These are phyloP conservation scores for Takifugu rubripes DNA, from an alignment of 2,797 vertebrate species.

Conservation along the genomic window DNA sequence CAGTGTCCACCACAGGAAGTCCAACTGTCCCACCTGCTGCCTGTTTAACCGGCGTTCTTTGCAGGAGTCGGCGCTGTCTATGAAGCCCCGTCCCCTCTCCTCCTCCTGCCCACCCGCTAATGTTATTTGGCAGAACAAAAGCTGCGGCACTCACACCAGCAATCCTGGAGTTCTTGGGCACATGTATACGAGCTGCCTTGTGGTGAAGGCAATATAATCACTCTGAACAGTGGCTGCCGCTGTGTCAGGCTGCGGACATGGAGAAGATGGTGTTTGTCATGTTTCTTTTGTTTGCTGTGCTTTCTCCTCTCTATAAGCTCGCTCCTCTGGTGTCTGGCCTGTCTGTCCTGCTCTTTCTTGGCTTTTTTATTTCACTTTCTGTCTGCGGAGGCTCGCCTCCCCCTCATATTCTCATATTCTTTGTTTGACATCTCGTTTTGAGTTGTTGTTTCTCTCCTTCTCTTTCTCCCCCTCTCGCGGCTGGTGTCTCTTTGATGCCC, in stretches of 20 bases:
- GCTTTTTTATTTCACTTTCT: slow-evolving; percentile 68
- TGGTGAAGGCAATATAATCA: slow-evolving; percentile 65
- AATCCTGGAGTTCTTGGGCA: slow-evolving; percentile 62
- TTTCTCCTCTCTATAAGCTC: slow-evolving; percentile 57
- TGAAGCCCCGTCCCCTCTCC: slow-evolving; percentile 63
- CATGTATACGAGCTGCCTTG: slow-evolving; percentile 60
- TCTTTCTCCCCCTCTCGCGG: slow-evolving; percentile 33
- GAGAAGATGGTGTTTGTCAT: slow-evolving; percentile 66
- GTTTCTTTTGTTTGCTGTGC: slow-evolving; percentile 68
- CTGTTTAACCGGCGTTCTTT: slow-evolving; percentile 56
- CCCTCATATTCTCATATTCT: slow-evolving; percentile 68
- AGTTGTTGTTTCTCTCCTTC: slow-evolving; percentile 48
- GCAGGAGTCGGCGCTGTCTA: slow-evolving; percentile 57
- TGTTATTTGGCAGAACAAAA: slow-evolving; percentile 74
- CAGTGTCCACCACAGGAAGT: slow-evolving; percentile 50
- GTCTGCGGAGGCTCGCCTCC: slow-evolving; percentile 65
- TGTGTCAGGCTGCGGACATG: slow-evolving; percentile 61
- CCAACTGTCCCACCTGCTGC: slow-evolving; percentile 42
- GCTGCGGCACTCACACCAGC: slow-evolving; percentile 59
- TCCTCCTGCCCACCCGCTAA: slow-evolving; percentile 71
- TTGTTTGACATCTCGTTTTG: slow-evolving; percentile 72
- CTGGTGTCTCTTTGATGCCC: slow-evolving; percentile 73
- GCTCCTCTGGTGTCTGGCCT: slow-evolving; percentile 64
- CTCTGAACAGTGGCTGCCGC: slow-evolving; percentile 58
- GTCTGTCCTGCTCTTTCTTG: slow-evolving; percentile 66